A percentile compares a stretch with the other conserved stretches of the same genome.
Evolutionary conservation across 1,140 invertebrate genomes (phyloP).

Genomic region (Cherax quadricarinatus): DNA sequence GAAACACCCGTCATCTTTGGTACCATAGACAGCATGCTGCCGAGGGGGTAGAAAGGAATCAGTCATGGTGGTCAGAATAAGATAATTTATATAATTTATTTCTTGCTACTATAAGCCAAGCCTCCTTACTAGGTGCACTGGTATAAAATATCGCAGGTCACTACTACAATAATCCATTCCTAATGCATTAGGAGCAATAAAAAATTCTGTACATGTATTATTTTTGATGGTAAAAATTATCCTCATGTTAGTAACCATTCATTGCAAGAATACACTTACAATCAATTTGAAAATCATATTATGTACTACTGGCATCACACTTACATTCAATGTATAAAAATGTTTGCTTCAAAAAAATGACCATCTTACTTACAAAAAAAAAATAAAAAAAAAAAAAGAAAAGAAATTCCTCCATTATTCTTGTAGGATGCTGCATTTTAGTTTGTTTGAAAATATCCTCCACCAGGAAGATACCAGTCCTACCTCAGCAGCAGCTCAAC

Average conservation of each 20-base stretch:
- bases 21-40: constrained; percentile 55
- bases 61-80: background rate
- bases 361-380: background rate
- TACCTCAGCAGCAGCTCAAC: constrained; percentile 36
- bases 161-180: constrained; percentile 15
- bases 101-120: background rate
- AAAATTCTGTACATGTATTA: background rate
- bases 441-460: background rate
- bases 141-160: background rate
- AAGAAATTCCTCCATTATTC: background rate
- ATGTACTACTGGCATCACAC: background rate
- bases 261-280: background rate
- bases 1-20: constrained; percentile 69
- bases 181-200: constrained; percentile 5
- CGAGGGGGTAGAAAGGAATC: constrained; percentile 28
- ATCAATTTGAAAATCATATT: background rate
- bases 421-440: background rate
- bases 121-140: constrained; percentile 16
- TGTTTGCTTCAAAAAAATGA: background rate
- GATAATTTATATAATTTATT: background rate
- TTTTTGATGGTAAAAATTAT: background rate
- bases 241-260: background rate
- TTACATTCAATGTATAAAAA: background rate
- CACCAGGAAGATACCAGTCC: constrained; percentile 5
- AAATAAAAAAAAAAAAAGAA: no score